Base-by-base conservation (phyloP, 2,888 invertebrate species). In the Sminthurides aquaticus region DNA sequence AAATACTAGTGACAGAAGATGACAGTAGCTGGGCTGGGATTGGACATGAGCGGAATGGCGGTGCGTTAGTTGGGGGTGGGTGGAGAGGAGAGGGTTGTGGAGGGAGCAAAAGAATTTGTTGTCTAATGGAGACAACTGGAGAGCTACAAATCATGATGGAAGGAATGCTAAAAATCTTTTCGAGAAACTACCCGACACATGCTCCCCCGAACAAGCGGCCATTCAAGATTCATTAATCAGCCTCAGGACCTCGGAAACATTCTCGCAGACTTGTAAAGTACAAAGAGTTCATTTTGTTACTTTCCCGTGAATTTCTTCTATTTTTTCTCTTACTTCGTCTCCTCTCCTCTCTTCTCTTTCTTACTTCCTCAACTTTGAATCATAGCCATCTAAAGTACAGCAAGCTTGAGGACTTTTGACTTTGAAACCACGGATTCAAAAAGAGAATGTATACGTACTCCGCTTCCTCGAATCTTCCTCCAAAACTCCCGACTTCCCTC, bases 261-360 rank as follows among this genome's bases (percentile, higher is more conserved):
- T 64, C 54, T 58, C 64, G 49, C 25, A 64, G 58, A 58, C 54
- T 64, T 57, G 59, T 49, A 43, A 58, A 64, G 64, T 58, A 67
- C 67, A 67, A 67, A 67, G 67, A 67, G 64, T 64, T 67, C 67
- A 67, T 67, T 67, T 67, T 64, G 67, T 67, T 63, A 54, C 62
- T 58, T 49, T 49, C 60, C 56, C 49, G 26, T 56, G 60, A 55
- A 61, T 65, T 65, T 65, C 57, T 65, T 65, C 60, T 55, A 29
- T 49, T 61, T 65, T 65, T 28, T 27, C 29, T 24, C 25, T 5
- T 5, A n/a, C 60, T 61, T 22, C 56, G 29, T 60, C 43, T 3
- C 49, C 43, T 22, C 25, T 56, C n/a, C 24, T 49, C 22, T 20
- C 55, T 20, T 54, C 20, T 15, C 20, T 20, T 11, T 20, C n/a